Base-by-base conservation (phyloP, 2,888 invertebrate species). In the Caenorhabditis sp. region DNA sequence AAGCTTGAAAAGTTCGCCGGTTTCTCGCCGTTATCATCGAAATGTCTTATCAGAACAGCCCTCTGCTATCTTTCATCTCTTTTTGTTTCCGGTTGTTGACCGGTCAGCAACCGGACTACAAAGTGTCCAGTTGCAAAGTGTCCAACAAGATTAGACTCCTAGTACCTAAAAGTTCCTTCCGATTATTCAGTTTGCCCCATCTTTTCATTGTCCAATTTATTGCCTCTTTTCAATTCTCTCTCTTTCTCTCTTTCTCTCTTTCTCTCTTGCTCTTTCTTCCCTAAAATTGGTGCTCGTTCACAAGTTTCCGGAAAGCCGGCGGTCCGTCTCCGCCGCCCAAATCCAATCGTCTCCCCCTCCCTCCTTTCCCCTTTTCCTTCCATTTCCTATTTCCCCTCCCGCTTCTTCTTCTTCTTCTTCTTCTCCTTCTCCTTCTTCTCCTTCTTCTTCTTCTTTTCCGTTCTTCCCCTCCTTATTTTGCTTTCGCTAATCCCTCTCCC, bases 261-360 rank as follows among this genome's bases (percentile, higher is more conserved):
- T n/a, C n/a, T n/a, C n/a, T n/a, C n/a, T 30, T 30, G 41, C 15
- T 41, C 17, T 2, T 17, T 41, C 17, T 20, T 3, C 17, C 17
- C 2, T n/a, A n/a, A n/a, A n/a, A n/a, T n/a, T n/a, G n/a, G 30
- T 53, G 15, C 35, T 59, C 59, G 61, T 50, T 26, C 48, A 35
- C 55, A 65, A 65, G 65, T 56, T 65, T 65, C 65, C 65, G 65
- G 65, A 65, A 68, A 48, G 39, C 61, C 24, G 26, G 22, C 48
- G 41, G 20, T 35, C 30, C 52, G 50, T 46, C n/a, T 11, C 27
- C 39, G 15, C 37, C 37, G 26, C 15, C 55, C 68, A 68, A 56
- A 68, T 58, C 58, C 58, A 68, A 59, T 58, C 58, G 59, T 52
- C 52, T 66, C 39, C 55, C 41, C 26, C 37, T 48, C 20, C 45